Percentiles rank a stretch among this genome's conserved stretches.
These are phyloP conservation scores for Drosophila albomicans DNA, from an alignment of 1,140 invertebrate species.

Conservation along the genomic window DNA sequence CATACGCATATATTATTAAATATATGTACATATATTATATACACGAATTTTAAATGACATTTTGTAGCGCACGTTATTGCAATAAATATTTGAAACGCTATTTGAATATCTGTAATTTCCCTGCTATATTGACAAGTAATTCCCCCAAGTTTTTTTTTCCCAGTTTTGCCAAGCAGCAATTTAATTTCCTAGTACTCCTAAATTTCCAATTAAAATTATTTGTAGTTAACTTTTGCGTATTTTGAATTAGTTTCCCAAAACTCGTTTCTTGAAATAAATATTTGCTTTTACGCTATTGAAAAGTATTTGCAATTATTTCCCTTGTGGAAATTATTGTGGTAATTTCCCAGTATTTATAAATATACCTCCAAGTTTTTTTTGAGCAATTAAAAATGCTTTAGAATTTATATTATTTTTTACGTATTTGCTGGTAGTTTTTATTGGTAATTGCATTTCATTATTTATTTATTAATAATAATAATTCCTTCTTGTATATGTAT, in stretches of 20 bases:
- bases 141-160: no score
- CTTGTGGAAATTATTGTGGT: no score
- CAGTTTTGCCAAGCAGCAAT: no score
- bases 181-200: background rate
- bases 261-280: no score
- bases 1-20: slow-evolving; percentile 4
- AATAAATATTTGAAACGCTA: slow-evolving; percentile 48
- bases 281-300: no score
- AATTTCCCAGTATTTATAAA: no score
- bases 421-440: slow-evolving; percentile 83
- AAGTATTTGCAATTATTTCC: no score
- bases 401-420: slow-evolving; percentile 57
- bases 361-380: background rate
- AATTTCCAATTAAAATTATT: background rate
- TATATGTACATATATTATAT: slow-evolving; percentile 10
- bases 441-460: slow-evolving; percentile 83
- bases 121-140: background rate
- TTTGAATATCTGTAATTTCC: background rate
- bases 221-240: background rate
- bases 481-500: slow-evolving; percentile 66
- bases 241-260: background rate
- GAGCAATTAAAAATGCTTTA: slow-evolving; percentile 7
- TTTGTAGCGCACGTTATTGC: slow-evolving; percentile 48
- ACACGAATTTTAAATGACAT: slow-evolving; percentile 37
- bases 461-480: slow-evolving; percentile 75